Evolutionary conservation across 2,888 invertebrate genomes (phyloP).

Genomic region (Laspeyria flexula): DNA sequence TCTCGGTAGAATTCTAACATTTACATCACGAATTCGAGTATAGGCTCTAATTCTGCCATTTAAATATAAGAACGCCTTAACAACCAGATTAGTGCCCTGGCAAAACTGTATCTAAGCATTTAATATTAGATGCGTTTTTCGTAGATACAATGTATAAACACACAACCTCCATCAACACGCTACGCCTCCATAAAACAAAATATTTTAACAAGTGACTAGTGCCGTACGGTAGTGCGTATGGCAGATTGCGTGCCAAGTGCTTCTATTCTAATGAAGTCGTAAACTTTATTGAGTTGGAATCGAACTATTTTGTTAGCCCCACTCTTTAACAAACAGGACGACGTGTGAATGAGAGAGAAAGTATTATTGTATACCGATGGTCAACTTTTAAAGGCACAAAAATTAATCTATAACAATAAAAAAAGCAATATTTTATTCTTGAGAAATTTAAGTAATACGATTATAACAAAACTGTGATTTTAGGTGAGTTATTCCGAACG

Average conservation of each 20-base stretch:
- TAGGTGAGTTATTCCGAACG: too few species aligned
- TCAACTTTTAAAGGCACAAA: not conserved
- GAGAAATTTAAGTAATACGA: not conserved
- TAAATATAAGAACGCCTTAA: too few species aligned
- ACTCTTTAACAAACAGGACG: not conserved
- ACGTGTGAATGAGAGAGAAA: not conserved
- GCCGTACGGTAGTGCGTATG: not conserved
- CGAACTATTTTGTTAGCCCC: slow-evolving; percentile 11
- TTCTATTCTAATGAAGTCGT: slow-evolving; percentile 30
- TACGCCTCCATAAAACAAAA: slow-evolving; percentile 17
- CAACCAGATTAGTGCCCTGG: too few species aligned
- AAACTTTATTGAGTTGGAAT: slow-evolving; percentile 31
- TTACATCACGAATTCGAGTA: not conserved
- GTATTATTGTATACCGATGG: not conserved
- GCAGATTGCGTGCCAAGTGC: slow-evolving; percentile 23
- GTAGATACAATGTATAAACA: too few species aligned
- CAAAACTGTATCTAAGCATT: too few species aligned
- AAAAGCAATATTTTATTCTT: too few species aligned
- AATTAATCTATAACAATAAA: too few species aligned
- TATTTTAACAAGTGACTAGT: slow-evolving; percentile 4
- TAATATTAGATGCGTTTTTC: too few species aligned
- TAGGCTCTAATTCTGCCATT: not conserved
- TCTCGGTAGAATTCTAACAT: too few species aligned
- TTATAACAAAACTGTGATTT: too few species aligned
- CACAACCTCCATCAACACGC: too few species aligned